These are phyloP conservation scores for Chrysemys picta DNA, from an alignment of 2,113 vertebrate genomes.

Conservation along the genomic window DNA sequence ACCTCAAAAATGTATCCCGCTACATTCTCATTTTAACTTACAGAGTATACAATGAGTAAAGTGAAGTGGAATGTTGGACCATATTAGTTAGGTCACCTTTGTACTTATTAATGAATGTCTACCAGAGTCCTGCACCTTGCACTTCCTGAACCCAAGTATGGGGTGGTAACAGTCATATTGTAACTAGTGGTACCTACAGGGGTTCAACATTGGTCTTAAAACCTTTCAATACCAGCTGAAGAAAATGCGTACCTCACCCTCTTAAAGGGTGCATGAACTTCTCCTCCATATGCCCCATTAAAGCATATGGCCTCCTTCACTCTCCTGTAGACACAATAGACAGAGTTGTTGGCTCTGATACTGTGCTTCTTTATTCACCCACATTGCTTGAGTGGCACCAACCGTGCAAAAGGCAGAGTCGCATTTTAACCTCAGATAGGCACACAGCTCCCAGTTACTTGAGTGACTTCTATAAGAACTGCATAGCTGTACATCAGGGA, in stretches of 20 bases:
- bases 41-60: neutral
- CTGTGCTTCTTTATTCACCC: neutral
- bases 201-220: too few relatives aligned
- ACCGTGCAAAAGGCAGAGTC: neutral
- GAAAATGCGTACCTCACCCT: neutral
- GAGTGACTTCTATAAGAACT: neutral
- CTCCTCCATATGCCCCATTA: neutral
- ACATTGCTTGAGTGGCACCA: neutral
- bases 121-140: neutral
- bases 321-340: neutral
- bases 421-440: neutral
- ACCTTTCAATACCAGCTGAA: neutral
- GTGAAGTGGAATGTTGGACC: neutral
- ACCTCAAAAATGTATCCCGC: neutral
- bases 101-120: neutral
- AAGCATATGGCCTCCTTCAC: neutral
- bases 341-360: neutral
- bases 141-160: neutral
- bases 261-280: neutral
- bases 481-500: neutral
- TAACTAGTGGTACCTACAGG: neutral
- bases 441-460: neutral
- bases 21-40: slow-evolving; percentile 9
- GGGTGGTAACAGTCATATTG: neutral
- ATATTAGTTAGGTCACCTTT: neutral